Conservation (phyloP, 2,113 vertebrate genomes). For the Urocynchramus pylzowi region DNA sequence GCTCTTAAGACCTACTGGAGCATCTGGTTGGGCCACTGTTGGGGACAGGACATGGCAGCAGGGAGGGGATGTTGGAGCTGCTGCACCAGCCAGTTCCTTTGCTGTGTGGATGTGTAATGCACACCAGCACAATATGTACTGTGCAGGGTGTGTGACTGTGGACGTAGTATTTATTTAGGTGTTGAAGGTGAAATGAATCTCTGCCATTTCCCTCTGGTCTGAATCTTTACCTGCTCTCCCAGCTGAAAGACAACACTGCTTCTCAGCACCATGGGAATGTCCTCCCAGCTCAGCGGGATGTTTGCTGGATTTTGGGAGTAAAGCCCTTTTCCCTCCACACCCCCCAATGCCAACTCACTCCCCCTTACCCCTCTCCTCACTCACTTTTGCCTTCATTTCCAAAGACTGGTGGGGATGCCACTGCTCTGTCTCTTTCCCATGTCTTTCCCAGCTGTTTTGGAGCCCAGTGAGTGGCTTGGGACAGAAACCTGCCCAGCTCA, state of each 20-base stretch:
- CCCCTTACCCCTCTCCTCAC: background rate
- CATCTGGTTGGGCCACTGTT: background rate
- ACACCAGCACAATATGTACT: background rate
- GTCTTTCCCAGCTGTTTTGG: background rate
- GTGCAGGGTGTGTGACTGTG: background rate
- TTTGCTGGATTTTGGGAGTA: background rate
- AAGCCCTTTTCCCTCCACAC: background rate
- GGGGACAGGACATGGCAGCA: background rate
- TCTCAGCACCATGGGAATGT: background rate
- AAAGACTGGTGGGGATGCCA: background rate
- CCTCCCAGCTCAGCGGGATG: accelerated
- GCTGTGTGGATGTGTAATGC: background rate
- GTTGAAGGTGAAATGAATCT: conserved; percentile 31
- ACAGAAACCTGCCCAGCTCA: background rate
- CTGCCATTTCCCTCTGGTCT: background rate
- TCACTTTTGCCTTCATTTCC: background rate
- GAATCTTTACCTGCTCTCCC: background rate
- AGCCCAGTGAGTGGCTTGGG: background rate
- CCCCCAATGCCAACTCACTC: background rate
- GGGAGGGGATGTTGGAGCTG: background rate
- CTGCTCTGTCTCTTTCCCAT: background rate
- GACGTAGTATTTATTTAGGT: background rate
- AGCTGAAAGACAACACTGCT: background rate
- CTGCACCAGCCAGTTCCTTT: background rate
- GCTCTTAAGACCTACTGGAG: background rate